Evolutionary conservation across 2,113 vertebrate genomes (phyloP), one percentile per base, ranked within the genome.

Genomic region (Bufo bufo): DNA sequence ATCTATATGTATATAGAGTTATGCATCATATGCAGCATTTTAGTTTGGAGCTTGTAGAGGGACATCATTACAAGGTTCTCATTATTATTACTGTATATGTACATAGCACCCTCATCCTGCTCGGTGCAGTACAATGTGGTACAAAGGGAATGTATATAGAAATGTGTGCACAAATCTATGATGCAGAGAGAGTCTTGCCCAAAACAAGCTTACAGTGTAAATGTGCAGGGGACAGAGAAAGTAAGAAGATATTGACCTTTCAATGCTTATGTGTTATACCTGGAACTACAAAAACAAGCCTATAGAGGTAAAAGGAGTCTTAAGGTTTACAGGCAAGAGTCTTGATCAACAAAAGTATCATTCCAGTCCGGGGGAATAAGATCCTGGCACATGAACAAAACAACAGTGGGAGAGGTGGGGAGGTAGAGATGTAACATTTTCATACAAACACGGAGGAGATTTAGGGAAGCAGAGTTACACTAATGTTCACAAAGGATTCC

Each of bases 371-470:
- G 17, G 74, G 85, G 71, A 78, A 54, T 65, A 86, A 65, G 19
- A 78, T 75, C 85, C 45, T 85, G 85, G 47, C 85, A 77, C 85
- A 78, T 17, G 85, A 61, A 78, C 66, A 65, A 78, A 77, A 65
- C 85, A 86, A 61, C 74, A 86, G 74, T 6, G 11, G 45, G 74
- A 63, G 56, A 85, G 74, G 74, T 86, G 20, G 69, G 69, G 52
- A 85, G 63, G 82, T 49, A 69, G 17, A 58, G 56, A 58, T 3
- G 56, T 58, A 58, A 58, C 8, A 58, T 65, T 66, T 86, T 86
- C 17, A 86, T 86, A 86, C 54, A 50, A 61, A 77, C n/a, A 56
- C 23, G 45, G 13, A 85, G 74, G 14, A 75, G 74, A 86, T 86
- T 78, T 66, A 52, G 47, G 47, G 63, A 75, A 43, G n/a, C 19